Evolutionary conservation across 2,113 vertebrate species (phyloP).

Genomic region (Ahaetulla prasina): DNA sequence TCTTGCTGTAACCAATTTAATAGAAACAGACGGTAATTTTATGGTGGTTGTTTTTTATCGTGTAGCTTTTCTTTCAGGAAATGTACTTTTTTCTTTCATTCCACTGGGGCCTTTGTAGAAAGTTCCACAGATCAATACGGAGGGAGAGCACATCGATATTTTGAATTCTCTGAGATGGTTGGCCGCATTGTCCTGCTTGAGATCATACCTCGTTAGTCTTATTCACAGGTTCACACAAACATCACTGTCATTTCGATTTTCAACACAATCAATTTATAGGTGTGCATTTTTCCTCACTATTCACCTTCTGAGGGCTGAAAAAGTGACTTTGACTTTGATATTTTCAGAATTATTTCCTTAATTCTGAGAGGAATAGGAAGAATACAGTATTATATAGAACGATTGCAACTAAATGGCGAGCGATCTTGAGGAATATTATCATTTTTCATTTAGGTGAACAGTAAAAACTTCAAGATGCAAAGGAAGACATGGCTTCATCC

Average conservation of each 20-base stretch:
- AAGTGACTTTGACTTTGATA: background rate
- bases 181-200: background rate
- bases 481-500: background rate
- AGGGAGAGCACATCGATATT: background rate
- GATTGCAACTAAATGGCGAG: background rate
- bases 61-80: conserved; percentile 1
- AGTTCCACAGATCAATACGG: background rate
- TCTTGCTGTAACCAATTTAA: background rate
- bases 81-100: background rate
- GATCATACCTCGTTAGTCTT: background rate
- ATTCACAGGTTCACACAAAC: background rate
- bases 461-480: background rate
- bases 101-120: conserved; percentile 6
- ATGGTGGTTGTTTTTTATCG: background rate
- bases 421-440: background rate
- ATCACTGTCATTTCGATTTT: background rate
- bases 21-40: background rate
- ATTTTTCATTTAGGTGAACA: background rate
- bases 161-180: conserved; percentile 4
- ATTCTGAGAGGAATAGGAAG: background rate
- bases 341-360: background rate
- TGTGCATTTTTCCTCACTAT: background rate
- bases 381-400: background rate
- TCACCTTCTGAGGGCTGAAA: background rate
- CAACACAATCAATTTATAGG: background rate